Conservation (phyloP, 2,113 vertebrate genomes). For the Ahaetulla prasina region DNA sequence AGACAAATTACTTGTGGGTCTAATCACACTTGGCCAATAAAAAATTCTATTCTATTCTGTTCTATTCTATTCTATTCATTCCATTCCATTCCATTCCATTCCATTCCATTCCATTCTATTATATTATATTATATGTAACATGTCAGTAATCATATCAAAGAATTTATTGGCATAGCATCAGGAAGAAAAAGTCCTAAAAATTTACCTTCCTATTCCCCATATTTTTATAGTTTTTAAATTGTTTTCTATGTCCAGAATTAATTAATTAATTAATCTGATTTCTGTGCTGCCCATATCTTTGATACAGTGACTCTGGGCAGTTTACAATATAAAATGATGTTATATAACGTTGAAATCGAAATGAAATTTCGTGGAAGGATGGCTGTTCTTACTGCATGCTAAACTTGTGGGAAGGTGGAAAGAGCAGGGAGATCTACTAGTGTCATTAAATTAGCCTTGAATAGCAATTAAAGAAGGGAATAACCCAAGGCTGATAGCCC, state of each 20-base stretch:
- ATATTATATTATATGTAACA: no score
- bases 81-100: no score
- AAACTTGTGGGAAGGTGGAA: constrained; percentile 1
- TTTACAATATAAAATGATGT: neutral
- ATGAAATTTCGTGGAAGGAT: neutral
- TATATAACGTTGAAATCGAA: neutral
- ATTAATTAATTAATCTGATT: neutral
- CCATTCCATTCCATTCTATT: no score
- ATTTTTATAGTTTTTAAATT: neutral
- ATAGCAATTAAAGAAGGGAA: constrained; percentile 51
- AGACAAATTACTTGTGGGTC: no score
- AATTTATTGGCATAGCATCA: constrained; percentile 23
- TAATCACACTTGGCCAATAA: no score
- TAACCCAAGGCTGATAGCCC: constrained; percentile 49
- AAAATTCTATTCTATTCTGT: no score
- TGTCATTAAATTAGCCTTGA: constrained; percentile 50
- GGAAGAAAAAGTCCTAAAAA: neutral
- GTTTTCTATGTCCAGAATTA: neutral
- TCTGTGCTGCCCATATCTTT: neutral
- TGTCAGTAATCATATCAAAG: constrained; percentile 57
- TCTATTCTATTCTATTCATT: no score
- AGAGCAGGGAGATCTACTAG: constrained; percentile 3
- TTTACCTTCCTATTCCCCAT: constrained; percentile 25
- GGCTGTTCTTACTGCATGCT: neutral
- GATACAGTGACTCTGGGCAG: neutral